phyloP scores from a whole-genome alignment of 1,140 invertebrate species.

The Drosophila virilis region DNA sequence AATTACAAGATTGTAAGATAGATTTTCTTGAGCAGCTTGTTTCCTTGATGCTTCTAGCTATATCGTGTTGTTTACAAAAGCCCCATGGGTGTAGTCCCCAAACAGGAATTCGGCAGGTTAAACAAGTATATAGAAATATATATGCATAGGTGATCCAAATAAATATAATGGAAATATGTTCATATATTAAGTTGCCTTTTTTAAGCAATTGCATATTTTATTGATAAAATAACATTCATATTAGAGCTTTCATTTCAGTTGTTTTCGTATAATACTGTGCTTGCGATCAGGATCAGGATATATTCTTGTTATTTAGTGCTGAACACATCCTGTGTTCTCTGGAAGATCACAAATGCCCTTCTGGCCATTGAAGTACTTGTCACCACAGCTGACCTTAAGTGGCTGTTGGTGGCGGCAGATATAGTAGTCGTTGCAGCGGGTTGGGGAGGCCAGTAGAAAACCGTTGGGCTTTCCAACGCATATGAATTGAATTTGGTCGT shows the following conservation, averaged over 20 bases:
- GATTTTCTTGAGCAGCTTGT: no score
- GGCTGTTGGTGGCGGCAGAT: constrained; percentile 61
- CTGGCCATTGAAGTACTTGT: constrained; percentile 63
- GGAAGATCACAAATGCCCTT: constrained; percentile 75
- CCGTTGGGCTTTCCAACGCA: constrained; percentile 62
- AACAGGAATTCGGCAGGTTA: no score
- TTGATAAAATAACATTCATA: constrained; percentile 11
- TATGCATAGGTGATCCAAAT: neutral
- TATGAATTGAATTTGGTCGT: constrained; percentile 29
- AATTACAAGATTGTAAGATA: no score
- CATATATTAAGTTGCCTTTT: constrained; percentile 31
- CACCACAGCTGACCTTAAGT: constrained; percentile 63
- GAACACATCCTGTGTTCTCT: constrained; percentile 52
- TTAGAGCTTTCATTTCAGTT: neutral
- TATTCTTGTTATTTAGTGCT: constrained; percentile 1
- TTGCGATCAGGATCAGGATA: neutral
- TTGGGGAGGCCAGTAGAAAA: constrained; percentile 62
- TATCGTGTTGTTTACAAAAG: no score
- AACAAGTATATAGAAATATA: neutral
- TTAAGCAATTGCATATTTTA: constrained; percentile 48
- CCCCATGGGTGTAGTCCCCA: no score
- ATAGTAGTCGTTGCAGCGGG: constrained; percentile 72
- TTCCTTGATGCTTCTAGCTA: no score
- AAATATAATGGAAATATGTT: neutral
- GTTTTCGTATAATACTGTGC: constrained; percentile 11